Evolutionary conservation across 2,888 invertebrate species (phyloP), one percentile per base, ranked within the genome.

Genomic region (Lithophane ornitopus): DNA sequence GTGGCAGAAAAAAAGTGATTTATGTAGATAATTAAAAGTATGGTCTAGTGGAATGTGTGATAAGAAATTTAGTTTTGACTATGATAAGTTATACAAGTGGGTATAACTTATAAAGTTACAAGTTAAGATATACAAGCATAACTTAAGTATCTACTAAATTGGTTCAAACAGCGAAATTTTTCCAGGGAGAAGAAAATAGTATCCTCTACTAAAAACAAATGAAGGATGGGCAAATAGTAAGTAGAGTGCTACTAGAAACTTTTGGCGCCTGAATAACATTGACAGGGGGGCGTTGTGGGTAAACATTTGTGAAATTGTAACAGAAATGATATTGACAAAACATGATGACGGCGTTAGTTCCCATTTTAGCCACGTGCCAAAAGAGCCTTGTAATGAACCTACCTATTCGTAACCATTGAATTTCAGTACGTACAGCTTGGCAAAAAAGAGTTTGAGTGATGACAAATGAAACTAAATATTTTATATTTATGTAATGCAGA

Each of bases 1-100:
- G 63, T 69, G 46, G 26, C n/a, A 56, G 63, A 59, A 68, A 28
- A 68, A 84, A 68, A 59, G 22, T 74, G 77, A 74, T 81, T 85
- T 73, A 70, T 70, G 26, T 8, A 26, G 46, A 12, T 59, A 34
- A 70, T 65, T 65, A 73, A 54, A 67, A 34, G 19, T 41, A 41
- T 49, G 26, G 34, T 26, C 4, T 56, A 49, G 58, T 71, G 68
- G 63, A 81, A 76, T 46, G 70, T 70, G 82, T 85, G 46, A 65
- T 74, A 65, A 69, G 41, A 54, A 58, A 62, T 52, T 61, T 9
- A 67, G 11, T 67, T 61, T 14, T 52, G 44, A 52, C 12, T 14
- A 11, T 8, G n/a, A n/a, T 61, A 26, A 28, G 22, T 26, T 63
- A 11, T 34, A 7, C 1, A 26, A 41, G 44, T 49, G 22, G 3